Conservation (phyloP, 1,140 invertebrate species). For the Meloidogyne floridensis region DNA sequence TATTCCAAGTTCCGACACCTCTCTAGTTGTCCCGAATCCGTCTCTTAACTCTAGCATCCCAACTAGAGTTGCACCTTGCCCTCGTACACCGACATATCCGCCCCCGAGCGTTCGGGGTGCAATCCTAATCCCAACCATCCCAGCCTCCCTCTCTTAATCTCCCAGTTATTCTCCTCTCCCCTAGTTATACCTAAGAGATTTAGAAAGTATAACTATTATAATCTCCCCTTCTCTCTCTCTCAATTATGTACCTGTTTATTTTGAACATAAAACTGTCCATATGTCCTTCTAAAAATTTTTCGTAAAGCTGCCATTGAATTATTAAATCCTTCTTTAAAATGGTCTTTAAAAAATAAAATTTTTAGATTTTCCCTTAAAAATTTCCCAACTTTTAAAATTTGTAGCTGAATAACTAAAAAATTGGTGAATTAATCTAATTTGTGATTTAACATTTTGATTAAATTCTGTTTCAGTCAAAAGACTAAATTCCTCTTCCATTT, state of each 20-base stretch:
- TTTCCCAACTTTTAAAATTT: conserved; percentile 13
- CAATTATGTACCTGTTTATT: conserved; percentile 14
- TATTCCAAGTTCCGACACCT: no score
- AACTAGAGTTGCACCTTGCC: no score
- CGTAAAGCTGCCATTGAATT: conserved; percentile 13
- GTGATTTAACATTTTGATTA: background rate
- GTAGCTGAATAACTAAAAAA: conserved; percentile 16
- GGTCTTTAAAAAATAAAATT: background rate
- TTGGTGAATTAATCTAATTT: conserved; percentile 4
- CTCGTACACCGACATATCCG: no score
- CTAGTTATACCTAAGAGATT: no score
- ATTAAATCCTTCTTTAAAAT: conserved; percentile 20
- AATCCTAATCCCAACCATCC: no score
- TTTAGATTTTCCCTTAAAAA: background rate
- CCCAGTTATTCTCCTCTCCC: no score
- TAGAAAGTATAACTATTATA: no score
- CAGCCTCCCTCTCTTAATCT: no score
- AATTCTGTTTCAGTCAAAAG: conserved; percentile 12
- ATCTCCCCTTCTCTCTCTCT: no score
- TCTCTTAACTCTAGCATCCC: no score
- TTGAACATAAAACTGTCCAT: conserved; percentile 25
- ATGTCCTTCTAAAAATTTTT: conserved; percentile 11
- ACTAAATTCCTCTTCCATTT: conserved; percentile 21
- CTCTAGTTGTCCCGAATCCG: no score
- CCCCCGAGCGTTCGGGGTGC: no score